These are phyloP conservation scores for Clinocottus analis DNA, from an alignment of 2,113 vertebrate species.

Conservation along the genomic window DNA sequence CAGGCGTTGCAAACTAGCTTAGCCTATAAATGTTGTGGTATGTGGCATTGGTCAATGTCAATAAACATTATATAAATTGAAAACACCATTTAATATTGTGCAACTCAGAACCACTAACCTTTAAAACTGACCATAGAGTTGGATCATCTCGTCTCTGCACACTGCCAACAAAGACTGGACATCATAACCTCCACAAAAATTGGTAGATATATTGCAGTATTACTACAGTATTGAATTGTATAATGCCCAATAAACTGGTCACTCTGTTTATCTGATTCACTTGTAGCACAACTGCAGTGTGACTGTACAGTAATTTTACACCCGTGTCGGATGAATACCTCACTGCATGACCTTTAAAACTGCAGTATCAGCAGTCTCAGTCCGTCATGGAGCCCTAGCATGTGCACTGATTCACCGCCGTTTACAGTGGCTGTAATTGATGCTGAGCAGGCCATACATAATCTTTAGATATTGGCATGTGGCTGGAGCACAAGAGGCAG, in stretches of 20 bases:
- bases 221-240: background rate
- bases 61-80: slow-evolving; percentile 46
- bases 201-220: background rate
- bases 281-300: background rate
- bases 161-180: slow-evolving; percentile 7
- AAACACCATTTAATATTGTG: slow-evolving; percentile 26
- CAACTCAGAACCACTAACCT: slow-evolving; percentile 5
- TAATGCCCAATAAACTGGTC: background rate
- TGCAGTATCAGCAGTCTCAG: slow-evolving; percentile 39
- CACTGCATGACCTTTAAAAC: slow-evolving; percentile 51
- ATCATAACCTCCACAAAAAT: background rate
- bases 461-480: slow-evolving; percentile 52
- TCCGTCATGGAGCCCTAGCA: slow-evolving; percentile 5
- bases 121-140: slow-evolving; percentile 35
- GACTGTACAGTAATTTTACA: background rate
- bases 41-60: slow-evolving; percentile 48
- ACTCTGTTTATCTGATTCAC: background rate
- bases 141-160: slow-evolving; percentile 17
- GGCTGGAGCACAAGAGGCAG: slow-evolving; percentile 18
- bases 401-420: slow-evolving; percentile 36
- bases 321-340: slow-evolving; percentile 27
- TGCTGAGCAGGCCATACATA: slow-evolving; percentile 38
- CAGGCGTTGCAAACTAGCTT: slow-evolving; percentile 49
- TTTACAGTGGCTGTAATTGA: slow-evolving; percentile 44
- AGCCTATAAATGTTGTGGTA: slow-evolving; percentile 49